These are phyloP conservation scores for Dromius quadrimaculatus DNA, from an alignment of 2,888 invertebrate species.

Conservation along the genomic window DNA sequence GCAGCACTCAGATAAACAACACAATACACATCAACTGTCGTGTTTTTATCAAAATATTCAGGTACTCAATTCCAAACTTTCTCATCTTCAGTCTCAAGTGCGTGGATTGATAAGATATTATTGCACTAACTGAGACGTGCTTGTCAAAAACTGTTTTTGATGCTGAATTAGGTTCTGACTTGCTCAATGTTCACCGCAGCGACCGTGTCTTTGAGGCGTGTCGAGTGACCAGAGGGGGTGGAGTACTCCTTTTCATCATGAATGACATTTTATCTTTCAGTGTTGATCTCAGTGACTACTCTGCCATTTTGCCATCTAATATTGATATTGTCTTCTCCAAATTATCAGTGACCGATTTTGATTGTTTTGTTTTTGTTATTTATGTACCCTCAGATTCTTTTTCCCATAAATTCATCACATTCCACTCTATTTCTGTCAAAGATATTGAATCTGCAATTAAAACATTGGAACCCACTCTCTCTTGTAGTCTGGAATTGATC, in stretches of 20 bases:
- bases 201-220: neutral
- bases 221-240: neutral
- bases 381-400: too few relatives aligned
- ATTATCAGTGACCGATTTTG: too few relatives aligned
- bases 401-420: too few relatives aligned
- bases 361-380: too few relatives aligned
- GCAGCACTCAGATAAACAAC: too few relatives aligned
- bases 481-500: too few relatives aligned
- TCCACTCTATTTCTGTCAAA: too few relatives aligned
- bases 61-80: neutral
- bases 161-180: neutral
- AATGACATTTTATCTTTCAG: neutral
- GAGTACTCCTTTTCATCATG: neutral
- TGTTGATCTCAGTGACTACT: neutral
- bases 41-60: constrained; percentile 2
- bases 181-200: neutral
- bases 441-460: too few relatives aligned
- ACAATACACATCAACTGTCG: neutral
- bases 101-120: neutral
- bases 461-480: too few relatives aligned
- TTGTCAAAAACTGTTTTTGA: neutral
- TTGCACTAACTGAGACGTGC: neutral
- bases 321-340: neutral
- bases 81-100: neutral
- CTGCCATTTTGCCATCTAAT: neutral